These are phyloP conservation scores for Venusia cambrica DNA, from an alignment of 2,888 invertebrate genomes.

Conservation along the genomic window DNA sequence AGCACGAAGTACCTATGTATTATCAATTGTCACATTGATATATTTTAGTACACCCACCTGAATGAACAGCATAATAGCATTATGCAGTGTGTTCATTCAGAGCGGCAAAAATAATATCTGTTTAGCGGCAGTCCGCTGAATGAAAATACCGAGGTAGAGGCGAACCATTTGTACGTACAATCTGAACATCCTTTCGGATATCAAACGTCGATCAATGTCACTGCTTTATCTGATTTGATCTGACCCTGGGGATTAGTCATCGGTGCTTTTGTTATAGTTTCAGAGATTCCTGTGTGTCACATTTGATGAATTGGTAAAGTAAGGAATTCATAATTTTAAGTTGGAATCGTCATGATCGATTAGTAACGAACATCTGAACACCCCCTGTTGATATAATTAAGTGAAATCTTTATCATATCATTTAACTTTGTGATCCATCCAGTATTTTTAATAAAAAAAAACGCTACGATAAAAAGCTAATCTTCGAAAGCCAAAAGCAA, in stretches of 20 bases:
- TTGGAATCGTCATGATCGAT: conserved; percentile 31
- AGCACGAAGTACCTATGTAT: too few relatives aligned
- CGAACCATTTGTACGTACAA: conserved; percentile 30
- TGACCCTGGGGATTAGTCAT: conserved; percentile 63
- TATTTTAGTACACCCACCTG: too few relatives aligned
- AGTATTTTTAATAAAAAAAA: conserved; percentile 6
- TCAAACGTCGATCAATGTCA: conserved; percentile 75
- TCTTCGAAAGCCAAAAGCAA: conserved; percentile 31
- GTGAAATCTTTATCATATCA: conserved; percentile 8
- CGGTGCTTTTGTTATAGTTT: conserved; percentile 53
- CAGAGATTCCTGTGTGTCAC: conserved; percentile 36
- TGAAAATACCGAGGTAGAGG: conserved; percentile 7
- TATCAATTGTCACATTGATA: too few relatives aligned
- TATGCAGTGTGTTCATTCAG: too few relatives aligned
- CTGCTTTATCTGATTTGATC: conserved; percentile 56
- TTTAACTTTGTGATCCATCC: neutral
- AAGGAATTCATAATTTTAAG: conserved; percentile 25
- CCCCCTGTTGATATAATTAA: conserved; percentile 27
- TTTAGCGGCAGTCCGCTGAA: conserved; percentile 2
- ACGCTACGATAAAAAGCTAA: conserved; percentile 7
- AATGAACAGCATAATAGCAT: too few relatives aligned
- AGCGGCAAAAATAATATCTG: neutral
- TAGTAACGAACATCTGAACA: conserved; percentile 21
- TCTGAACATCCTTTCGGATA: conserved; percentile 55
- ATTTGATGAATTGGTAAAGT: conserved; percentile 34